Percentiles rank a stretch among this genome's conserved stretches.
Conservation (phyloP, 2,888 invertebrate species). For the Apotomis betuletana region DNA sequence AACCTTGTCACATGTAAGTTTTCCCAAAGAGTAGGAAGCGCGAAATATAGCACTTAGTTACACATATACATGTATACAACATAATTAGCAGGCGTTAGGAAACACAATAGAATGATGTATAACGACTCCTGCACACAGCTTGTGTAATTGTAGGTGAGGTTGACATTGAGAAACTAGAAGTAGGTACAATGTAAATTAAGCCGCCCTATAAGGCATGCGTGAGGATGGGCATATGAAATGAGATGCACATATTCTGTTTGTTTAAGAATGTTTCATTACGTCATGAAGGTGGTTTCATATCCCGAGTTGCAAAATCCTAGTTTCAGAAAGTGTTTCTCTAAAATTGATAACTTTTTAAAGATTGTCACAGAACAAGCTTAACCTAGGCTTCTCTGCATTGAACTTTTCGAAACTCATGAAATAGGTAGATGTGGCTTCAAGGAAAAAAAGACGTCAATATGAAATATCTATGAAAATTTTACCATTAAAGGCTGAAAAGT, state of each 20-base stretch:
- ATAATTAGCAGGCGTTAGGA: conserved; percentile 58
- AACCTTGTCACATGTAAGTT: conserved; percentile 34
- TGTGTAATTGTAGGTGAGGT: conserved; percentile 42
- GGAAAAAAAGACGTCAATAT: too few relatives aligned
- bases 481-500: too few relatives aligned
- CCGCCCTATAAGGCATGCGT: conserved; percentile 18
- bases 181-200: conserved; percentile 34
- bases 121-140: conserved; percentile 38
- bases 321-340: too few relatives aligned
- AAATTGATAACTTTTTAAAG: too few relatives aligned
- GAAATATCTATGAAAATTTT: too few relatives aligned
- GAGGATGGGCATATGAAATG: conserved; percentile 19
- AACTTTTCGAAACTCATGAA: too few relatives aligned
- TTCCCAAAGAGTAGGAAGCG: conserved; percentile 38
- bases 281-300: too few relatives aligned
- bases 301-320: too few relatives aligned
- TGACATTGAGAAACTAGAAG: conserved; percentile 40
- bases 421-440: too few relatives aligned
- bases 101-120: conserved; percentile 65
- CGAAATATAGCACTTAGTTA: conserved; percentile 30
- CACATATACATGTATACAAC: conserved; percentile 6
- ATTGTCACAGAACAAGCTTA: too few relatives aligned
- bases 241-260: background rate
- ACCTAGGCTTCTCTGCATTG: too few relatives aligned
- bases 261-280: background rate